Evolutionary conservation across 2,888 invertebrate species (phyloP), one percentile per base, ranked within the genome.

Genomic region (Sinodicranocentrus sp.): DNA sequence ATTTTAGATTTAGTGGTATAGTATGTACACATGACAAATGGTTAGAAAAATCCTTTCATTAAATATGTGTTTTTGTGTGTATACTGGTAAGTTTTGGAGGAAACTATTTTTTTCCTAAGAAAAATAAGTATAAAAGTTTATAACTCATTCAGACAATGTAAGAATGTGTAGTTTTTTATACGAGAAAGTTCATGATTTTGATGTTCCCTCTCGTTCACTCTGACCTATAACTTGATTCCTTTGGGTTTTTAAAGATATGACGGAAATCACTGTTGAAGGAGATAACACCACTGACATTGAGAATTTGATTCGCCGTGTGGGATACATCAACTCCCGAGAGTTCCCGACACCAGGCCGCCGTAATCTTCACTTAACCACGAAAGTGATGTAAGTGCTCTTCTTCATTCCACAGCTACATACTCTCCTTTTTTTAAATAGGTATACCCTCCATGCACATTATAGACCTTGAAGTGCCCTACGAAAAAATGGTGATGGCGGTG

Each of bases 21-120:
- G 98, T 85, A 98, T 91, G 98, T 98, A 0, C 94, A 94, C 94
- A 59, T 94, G 93, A 88, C 92, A 92, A 78, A 91, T 91, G 71
- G 94, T 93, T 89, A 93, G 95, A 90, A 94, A 94, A 98, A 97
- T 89, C 98, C 98, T n/a, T n/a, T n/a, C n/a, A n/a, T n/a, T n/a
- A n/a, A n/a, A n/a, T n/a, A n/a, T n/a, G n/a, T n/a, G n/a, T n/a
- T n/a, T n/a, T n/a, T n/a, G n/a, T n/a, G n/a, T n/a, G n/a, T n/a
- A n/a, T n/a, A n/a, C 92, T 99, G 98, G 96, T 98, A 98, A 91
- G 96, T 97, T 52, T 95, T 96, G 0, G 97, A 97, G 89, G n/a
- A n/a, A n/a, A n/a, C n/a, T n/a, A n/a, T n/a, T n/a, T n/a, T n/a
- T n/a, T n/a, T n/a, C n/a, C n/a, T n/a, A n/a, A n/a, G n/a, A n/a